Evolutionary conservation across 2,797 vertebrate genomes (phyloP).

Genomic region (Syngnathus acus): DNA sequence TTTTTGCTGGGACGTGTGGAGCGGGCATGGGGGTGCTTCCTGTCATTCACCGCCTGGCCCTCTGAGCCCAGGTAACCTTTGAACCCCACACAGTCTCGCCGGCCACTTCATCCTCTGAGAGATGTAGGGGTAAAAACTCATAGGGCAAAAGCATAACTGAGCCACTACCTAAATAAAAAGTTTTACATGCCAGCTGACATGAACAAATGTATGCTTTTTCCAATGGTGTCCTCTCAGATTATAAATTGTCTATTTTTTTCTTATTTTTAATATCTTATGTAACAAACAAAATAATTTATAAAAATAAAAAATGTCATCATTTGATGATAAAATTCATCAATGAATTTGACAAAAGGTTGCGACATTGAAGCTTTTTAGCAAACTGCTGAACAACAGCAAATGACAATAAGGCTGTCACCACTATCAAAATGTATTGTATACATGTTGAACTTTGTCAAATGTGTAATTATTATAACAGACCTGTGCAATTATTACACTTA

Average conservation of each 20-base stretch:
- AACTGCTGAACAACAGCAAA: background rate
- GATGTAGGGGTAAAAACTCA: background rate
- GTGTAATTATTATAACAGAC: background rate
- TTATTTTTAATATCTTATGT: background rate
- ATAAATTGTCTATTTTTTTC: background rate
- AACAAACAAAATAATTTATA: too few relatives aligned
- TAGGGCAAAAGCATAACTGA: background rate
- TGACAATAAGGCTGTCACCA: background rate
- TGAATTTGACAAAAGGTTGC: background rate
- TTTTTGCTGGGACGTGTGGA: slow-evolving; percentile 60
- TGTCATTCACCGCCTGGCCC: slow-evolving; percentile 64
- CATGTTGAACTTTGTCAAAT: background rate
- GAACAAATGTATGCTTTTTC: background rate
- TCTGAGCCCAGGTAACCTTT: slow-evolving; percentile 55
- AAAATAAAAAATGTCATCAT: background rate
- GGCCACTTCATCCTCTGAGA: slow-evolving; percentile 26
- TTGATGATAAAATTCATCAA: background rate
- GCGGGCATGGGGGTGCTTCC: slow-evolving; percentile 64
- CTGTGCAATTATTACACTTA: background rate
- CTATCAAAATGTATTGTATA: background rate
- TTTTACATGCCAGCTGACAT: background rate
- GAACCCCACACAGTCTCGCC: slow-evolving; percentile 35
- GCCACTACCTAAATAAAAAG: background rate
- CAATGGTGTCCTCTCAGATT: background rate
- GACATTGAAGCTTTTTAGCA: background rate